A percentile compares a stretch with the other conserved stretches of the same genome.
phyloP scores from a whole-genome alignment of 2,888 invertebrate species.

The Lydus trimaculatus region DNA sequence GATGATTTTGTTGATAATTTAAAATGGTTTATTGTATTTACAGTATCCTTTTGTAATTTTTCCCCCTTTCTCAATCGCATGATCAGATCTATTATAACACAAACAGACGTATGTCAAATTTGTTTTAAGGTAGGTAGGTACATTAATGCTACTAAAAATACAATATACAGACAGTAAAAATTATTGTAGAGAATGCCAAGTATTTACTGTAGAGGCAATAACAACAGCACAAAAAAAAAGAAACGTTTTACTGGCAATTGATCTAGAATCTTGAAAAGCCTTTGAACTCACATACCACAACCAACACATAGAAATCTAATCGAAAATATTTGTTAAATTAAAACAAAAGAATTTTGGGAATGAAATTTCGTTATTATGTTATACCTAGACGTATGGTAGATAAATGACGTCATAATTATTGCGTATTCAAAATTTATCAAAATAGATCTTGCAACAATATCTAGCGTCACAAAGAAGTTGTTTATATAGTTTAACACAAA shows the following conservation, averaged over 20 bases:
- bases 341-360: too few relatives aligned
- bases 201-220: neutral
- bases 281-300: neutral
- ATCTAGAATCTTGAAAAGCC: neutral
- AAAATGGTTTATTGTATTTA: neutral
- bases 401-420: neutral
- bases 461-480: too few relatives aligned
- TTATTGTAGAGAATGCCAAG: neutral
- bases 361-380: too few relatives aligned
- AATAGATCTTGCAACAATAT: neutral
- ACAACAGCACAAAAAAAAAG: neutral
- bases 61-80: neutral
- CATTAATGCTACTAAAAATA: neutral
- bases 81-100: neutral
- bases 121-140: constrained; percentile 5
- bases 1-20: neutral
- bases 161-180: neutral
- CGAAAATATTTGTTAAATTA: neutral
- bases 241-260: neutral
- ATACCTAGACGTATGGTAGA: too few relatives aligned
- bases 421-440: neutral
- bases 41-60: neutral
- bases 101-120: neutral
- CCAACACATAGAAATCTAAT: neutral
- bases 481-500: too few relatives aligned